Evolutionary conservation across 2,797 vertebrate species (phyloP).

Genomic region (Pseudomugil tenellus): DNA sequence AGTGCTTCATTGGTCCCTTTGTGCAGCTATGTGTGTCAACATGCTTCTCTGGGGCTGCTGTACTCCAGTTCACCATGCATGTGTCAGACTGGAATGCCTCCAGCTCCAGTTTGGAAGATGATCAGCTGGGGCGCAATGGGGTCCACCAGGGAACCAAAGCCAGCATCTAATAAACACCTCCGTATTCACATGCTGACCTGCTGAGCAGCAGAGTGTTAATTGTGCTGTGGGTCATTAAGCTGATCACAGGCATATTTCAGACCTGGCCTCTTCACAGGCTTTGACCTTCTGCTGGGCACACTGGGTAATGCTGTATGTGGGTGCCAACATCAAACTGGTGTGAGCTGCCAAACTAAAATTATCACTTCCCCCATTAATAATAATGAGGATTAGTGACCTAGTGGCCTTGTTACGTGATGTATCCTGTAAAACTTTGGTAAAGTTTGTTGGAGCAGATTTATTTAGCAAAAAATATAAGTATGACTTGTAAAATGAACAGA

Average conservation of each 20-base stretch:
- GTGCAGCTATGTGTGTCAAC: conserved; percentile 63
- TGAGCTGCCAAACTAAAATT: conserved; percentile 49
- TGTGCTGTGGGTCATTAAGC: conserved; percentile 76
- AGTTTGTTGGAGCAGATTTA: not conserved
- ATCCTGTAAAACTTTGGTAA: not conserved
- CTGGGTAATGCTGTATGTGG: conserved; percentile 43
- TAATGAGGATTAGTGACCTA: conserved; percentile 60
- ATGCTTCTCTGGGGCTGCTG: conserved; percentile 50
- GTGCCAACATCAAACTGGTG: conserved; percentile 44
- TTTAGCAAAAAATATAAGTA: no score
- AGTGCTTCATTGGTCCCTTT: conserved; percentile 30
- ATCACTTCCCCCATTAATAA: conserved; percentile 57
- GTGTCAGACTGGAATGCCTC: conserved; percentile 74
- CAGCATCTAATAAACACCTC: conserved; percentile 77
- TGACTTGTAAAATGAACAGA: not conserved
- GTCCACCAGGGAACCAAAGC: conserved; percentile 50
- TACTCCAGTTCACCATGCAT: conserved; percentile 52
- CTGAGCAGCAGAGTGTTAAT: conserved; percentile 76
- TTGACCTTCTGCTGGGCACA: conserved; percentile 61
- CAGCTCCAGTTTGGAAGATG: conserved; percentile 71
- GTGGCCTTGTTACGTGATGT: conserved; percentile 45
- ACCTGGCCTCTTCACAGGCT: conserved; percentile 51
- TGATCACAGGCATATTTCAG: conserved; percentile 65
- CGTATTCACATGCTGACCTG: conserved; percentile 47
- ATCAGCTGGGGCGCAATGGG: conserved; percentile 65